Percentiles rank a stretch among this genome's conserved stretches.
phyloP scores from a whole-genome alignment of 1,140 invertebrate species.

The Onthophagus taurus region DNA sequence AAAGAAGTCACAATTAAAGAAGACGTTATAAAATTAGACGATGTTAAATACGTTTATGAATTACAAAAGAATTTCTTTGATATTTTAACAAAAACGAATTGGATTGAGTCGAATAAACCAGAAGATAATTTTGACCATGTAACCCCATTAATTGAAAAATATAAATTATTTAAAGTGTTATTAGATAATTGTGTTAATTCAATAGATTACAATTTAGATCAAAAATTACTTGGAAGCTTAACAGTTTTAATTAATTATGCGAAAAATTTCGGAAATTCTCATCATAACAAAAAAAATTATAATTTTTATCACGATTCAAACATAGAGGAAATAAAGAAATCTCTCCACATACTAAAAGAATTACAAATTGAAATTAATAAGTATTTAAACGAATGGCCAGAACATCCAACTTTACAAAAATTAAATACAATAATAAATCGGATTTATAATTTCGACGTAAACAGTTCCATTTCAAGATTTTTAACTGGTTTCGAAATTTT shows the following conservation, averaged over 20 bases:
- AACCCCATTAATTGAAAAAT: constrained; percentile 47
- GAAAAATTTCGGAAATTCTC: constrained; percentile 22
- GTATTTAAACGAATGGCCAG: constrained; percentile 77
- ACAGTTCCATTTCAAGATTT: constrained; percentile 76
- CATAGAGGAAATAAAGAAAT: constrained; percentile 63
- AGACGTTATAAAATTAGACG: constrained; percentile 44
- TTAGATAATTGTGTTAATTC: constrained; percentile 40
- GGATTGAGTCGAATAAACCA: constrained; percentile 40
- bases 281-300: constrained; percentile 36
- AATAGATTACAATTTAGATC: constrained; percentile 43
- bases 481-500: constrained; percentile 85
- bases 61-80: constrained; percentile 53
- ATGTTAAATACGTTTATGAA: constrained; percentile 46
- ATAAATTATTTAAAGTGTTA: constrained; percentile 45
- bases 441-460: constrained; percentile 69
- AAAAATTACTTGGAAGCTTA: constrained; percentile 45
- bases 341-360: constrained; percentile 54
- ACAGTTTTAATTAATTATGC: constrained; percentile 37
- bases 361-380: constrained; percentile 54
- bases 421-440: constrained; percentile 62
- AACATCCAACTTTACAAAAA: constrained; percentile 76
- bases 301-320: constrained; percentile 87
- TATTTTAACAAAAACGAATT: constrained; percentile 46
- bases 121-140: constrained; percentile 41
- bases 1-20: constrained; percentile 21